Conservation (phyloP, 2,888 invertebrate species). For the Hirtodrosophila confusa region DNA sequence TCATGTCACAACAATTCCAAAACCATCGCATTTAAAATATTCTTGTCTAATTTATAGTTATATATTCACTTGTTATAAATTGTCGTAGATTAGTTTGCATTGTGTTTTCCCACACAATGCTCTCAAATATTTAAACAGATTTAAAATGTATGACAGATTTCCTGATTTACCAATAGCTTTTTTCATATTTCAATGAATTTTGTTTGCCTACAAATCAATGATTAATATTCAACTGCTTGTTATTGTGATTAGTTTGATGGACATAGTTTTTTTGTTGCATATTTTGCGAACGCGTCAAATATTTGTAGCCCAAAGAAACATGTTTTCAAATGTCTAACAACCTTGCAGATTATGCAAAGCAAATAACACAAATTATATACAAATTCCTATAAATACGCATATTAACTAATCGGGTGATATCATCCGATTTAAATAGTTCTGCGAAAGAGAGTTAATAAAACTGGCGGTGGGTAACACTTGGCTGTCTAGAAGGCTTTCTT, state of each 20-base stretch:
- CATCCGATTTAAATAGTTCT: slow-evolving; percentile 13
- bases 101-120: slow-evolving; percentile 3
- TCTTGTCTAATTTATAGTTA: background rate
- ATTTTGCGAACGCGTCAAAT: slow-evolving; percentile 14
- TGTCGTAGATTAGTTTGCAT: background rate
- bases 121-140: background rate
- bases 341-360: slow-evolving; percentile 62
- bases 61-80: background rate
- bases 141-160: slow-evolving; percentile 19
- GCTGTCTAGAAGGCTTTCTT: slow-evolving; percentile 13
- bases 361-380: slow-evolving; percentile 16
- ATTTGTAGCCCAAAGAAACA: slow-evolving; percentile 27
- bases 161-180: slow-evolving; percentile 10
- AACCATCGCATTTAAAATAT: background rate
- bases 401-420: slow-evolving; percentile 42
- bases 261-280: slow-evolving; percentile 7
- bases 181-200: slow-evolving; percentile 14
- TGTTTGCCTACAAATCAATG: background rate
- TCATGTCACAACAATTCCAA: no score
- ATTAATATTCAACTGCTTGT: no score
- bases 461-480: background rate
- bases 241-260: background rate
- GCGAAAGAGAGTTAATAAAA: no score
- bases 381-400: slow-evolving; percentile 31
- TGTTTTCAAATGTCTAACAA: slow-evolving; percentile 45